Base-by-base conservation (phyloP, 2,113 vertebrate genomes). In the Bucco capensis region DNA sequence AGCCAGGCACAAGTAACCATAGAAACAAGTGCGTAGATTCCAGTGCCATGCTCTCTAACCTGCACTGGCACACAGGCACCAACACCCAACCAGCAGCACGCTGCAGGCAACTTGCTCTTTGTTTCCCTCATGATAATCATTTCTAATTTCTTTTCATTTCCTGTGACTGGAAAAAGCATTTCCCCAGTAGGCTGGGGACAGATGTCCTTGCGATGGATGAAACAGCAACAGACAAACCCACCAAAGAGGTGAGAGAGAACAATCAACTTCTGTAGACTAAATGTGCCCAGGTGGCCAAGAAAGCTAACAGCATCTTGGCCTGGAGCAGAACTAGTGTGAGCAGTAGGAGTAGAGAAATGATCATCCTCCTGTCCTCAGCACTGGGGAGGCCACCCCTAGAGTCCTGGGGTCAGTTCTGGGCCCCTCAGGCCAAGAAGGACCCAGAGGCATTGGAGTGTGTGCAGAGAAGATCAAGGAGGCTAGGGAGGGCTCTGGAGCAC, bases 111-210 rank as follows among this genome's bases (percentile, higher is more conserved):
- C 78, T 89, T 82, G 1, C 0, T 22, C 44, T 86, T 90, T 90
- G 61, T 92, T 89, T 82, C 69, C 46, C 62, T 93, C 74, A 24
- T 49, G 70, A 89, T 82, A 91, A 94, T 89, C 66, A 84, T 31
- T 75, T 94, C 49, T 94, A 89, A 93, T 92, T 93, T 78, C n/a
- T 78, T 81, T 79, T 72, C 78, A 95, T 94, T 94, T 94, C 81
- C 92, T 92, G 58, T 79, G 81, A 89, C 49, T 93, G 57, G 66
- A 84, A 92, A 88, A 91, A 86, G 81, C 53, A 93, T 33, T 1
- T 0, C 53, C 66, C 57, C 81, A 69, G 35, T 5, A 87, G 70
- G n/a, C 46, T 50, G 27, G 70, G 66, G 94, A 79, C 65, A 78
- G 57, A 61, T 79, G 70, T 92, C 86, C 77, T 75, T 42, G 57